These are phyloP conservation scores for Apostichopus japonicus DNA, from an alignment of 35 echinoderm and acorn worm genomes.

Conservation along the genomic window DNA sequence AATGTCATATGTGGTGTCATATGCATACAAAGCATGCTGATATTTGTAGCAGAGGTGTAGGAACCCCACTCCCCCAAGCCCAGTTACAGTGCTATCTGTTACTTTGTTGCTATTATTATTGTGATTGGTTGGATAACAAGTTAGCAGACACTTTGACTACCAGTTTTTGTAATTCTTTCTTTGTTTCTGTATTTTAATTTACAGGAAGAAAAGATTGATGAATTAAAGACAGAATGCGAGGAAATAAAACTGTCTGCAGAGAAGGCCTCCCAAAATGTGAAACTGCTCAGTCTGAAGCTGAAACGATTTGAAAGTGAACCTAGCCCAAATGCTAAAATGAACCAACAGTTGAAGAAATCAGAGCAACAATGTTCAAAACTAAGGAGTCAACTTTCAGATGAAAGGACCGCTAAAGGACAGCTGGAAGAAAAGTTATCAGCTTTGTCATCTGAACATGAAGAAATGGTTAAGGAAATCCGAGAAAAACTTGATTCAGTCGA, in stretches of 20 bases:
- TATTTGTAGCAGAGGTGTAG: no score
- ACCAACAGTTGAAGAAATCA: conserved; percentile 68
- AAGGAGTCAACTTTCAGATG: conserved; percentile 66
- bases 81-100: neutral
- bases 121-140: no score
- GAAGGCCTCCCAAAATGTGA: conserved; percentile 70
- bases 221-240: conserved; percentile 69
- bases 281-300: conserved; percentile 73
- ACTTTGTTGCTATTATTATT: neutral
- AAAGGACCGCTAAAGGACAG: conserved; percentile 47
- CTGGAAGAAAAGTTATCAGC: conserved; percentile 32
- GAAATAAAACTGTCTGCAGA: conserved; percentile 71
- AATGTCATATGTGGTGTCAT: no score
- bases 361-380: conserved; percentile 64
- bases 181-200: neutral
- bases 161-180: no score
- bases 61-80: no score
- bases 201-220: conserved; percentile 71
- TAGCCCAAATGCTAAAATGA: conserved; percentile 52
- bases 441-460: neutral
- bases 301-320: conserved; percentile 66
- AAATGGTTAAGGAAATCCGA: neutral
- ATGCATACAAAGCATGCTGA: no score
- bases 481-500: conserved; percentile 44
- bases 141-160: no score